Conservation (phyloP, 1,140 invertebrate species). For the Heliconius himera region DNA sequence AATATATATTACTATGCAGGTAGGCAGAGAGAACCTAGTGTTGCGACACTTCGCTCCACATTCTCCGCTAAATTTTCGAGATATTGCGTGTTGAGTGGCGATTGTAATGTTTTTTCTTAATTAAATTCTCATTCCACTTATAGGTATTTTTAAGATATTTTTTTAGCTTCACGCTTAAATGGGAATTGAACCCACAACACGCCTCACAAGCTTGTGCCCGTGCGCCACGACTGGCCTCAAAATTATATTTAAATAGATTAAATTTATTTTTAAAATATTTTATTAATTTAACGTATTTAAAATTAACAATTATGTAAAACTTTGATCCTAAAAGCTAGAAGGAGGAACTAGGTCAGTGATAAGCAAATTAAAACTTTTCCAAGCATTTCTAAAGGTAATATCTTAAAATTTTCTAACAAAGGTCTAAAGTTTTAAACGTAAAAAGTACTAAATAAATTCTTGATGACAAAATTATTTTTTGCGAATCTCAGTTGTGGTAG, state of each 20-base stretch:
- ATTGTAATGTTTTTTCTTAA: too few relatives aligned
- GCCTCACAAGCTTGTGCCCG: too few relatives aligned
- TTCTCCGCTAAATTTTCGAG: too few relatives aligned
- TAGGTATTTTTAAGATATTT: too few relatives aligned
- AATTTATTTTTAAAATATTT: too few relatives aligned
- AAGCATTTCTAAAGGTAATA: conserved; percentile 1
- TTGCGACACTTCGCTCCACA: not conserved
- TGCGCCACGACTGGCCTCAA: too few relatives aligned
- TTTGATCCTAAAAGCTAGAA: not conserved
- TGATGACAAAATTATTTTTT: not conserved
- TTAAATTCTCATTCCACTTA: too few relatives aligned
- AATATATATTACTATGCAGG: too few relatives aligned
- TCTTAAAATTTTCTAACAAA: conserved; percentile 4
- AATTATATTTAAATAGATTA: too few relatives aligned
- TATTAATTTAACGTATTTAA: not conserved
- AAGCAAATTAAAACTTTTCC: conserved; percentile 1
- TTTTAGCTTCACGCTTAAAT: too few relatives aligned
- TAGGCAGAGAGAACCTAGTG: not conserved
- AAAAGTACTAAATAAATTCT: not conserved
- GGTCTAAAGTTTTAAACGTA: not conserved
- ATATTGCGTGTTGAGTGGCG: too few relatives aligned
- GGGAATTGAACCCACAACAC: too few relatives aligned
- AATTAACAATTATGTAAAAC: not conserved
- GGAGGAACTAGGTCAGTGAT: not conserved
- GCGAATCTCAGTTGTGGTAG: not conserved